Base-by-base conservation (phyloP, 2,113 vertebrate genomes). In the Pipa parva region DNA sequence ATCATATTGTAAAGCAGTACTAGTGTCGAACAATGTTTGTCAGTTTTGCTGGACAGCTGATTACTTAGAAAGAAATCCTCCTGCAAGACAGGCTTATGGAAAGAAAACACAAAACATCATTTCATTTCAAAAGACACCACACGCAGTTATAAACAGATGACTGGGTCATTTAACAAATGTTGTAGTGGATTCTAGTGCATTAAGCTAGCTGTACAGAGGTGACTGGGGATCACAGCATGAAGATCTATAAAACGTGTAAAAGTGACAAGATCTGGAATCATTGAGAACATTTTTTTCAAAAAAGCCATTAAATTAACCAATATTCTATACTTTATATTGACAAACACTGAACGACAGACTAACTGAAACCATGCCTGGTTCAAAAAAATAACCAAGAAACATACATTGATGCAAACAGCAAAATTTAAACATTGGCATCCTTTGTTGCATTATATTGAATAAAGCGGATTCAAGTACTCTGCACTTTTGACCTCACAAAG, bases 91-190 rank as follows among this genome's bases (percentile, higher is more conserved):
- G 39, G 25, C 37, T 45, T 65, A 15, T 29, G 25, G 13, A 37
- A 12, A 42, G 36, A 65, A 56, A 22, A 46, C 11, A 39, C 42
- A 65, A 56, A 22, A 46, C n/a, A 39, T 26, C 21, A 55, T 29
- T 54, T 17, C 21, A 2, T 26, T 54, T 33, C 48, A 27, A 36
- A 54, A 63, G 18, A 52, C 29, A 18, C 13, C 49, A 12, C 33
- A 42, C 24, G 15, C 8, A 33, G 29, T 36, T 36, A 58, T 21
- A 36, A 58, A 36, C 29, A 58, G 55, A 58, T 36, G 18, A 56
- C 52, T 18, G 28, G 5, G 28, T 20, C 29, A 58, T 36, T 33
- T 56, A 28, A n/a, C 52, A 56, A 28, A 56, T 56, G 26, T 56
- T 31, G 8, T n/a, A 18, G 3, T 17, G 13, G 17, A 56, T 56